Evolutionary conservation across 2,888 invertebrate species (phyloP).

Genomic region (Petrolisthes manimaculis): DNA sequence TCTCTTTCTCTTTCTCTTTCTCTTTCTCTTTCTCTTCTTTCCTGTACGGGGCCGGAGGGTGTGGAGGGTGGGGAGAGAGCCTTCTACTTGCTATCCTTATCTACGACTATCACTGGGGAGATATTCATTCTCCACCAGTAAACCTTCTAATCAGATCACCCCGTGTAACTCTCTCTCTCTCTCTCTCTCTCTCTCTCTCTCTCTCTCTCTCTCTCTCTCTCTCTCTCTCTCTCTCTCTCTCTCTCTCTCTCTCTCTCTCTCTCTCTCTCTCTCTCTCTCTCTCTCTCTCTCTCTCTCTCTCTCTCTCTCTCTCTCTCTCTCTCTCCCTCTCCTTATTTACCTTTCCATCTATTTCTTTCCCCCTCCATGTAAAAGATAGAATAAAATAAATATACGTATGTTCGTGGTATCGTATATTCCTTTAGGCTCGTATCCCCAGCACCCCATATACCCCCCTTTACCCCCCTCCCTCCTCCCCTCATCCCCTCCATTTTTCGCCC

Average conservation of each 20-base stretch:
- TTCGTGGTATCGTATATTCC: too few relatives aligned
- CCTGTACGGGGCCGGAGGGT: background rate
- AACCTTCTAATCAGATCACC: too few relatives aligned
- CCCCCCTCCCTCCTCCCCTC: background rate
- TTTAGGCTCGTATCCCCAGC: background rate
- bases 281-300: constrained; percentile 6
- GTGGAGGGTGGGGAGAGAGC: too few relatives aligned
- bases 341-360: background rate
- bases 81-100: constrained; percentile 19
- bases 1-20: constrained; percentile 1
- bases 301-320: constrained; percentile 19
- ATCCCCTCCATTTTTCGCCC: background rate
- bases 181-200: constrained; percentile 33
- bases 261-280: background rate
- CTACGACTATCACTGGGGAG: too few relatives aligned
- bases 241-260: constrained; percentile 3
- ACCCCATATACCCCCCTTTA: background rate
- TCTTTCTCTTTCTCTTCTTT: background rate
- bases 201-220: background rate
- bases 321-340: background rate
- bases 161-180: too few relatives aligned
- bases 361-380: background rate
- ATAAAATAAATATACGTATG: too few relatives aligned
- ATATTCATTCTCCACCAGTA: too few relatives aligned
- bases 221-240: constrained; percentile 12